Conservation (phyloP, 2,797 vertebrate species). For the Hoplostethus atlanticus region DNA sequence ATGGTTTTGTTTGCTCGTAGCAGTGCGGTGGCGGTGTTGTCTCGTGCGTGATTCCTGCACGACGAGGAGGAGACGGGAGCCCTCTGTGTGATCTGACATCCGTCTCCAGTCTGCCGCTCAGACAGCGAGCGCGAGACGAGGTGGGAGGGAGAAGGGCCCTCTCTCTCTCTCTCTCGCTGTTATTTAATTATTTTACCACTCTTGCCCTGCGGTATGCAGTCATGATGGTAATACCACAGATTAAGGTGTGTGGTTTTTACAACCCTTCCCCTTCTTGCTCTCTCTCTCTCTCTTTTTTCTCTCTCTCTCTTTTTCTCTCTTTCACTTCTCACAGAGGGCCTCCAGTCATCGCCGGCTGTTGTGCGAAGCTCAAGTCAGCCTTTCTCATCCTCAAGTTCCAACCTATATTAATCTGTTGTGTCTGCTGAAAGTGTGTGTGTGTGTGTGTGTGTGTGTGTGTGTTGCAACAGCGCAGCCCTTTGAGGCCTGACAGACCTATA, state of each 20-base stretch:
- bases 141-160: conserved; percentile 50
- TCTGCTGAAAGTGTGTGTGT: conserved; percentile 64
- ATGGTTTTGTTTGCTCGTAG: conserved; percentile 72
- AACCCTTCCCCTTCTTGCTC: conserved; percentile 68
- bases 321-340: conserved; percentile 57
- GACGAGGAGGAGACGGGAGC: conserved; percentile 4
- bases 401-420: conserved; percentile 76
- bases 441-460: conserved; percentile 54
- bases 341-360: conserved; percentile 67
- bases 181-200: conserved; percentile 84
- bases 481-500: conserved; percentile 70
- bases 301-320: neutral
- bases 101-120: conserved; percentile 39
- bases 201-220: conserved; percentile 76
- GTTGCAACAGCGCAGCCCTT: conserved; percentile 64
- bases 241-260: conserved; percentile 83
- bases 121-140: conserved; percentile 24
- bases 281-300: conserved; percentile 39
- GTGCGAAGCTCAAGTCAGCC: conserved; percentile 62
- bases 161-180: conserved; percentile 30
- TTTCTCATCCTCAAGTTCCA: conserved; percentile 51
- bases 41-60: conserved; percentile 25
- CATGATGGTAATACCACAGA: conserved; percentile 81
- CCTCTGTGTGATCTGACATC: conserved; percentile 18
- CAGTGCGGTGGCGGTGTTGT: conserved; percentile 36